These are phyloP conservation scores for Rhizoglyphus robini DNA, from an alignment of 1,140 invertebrate species.

Conservation along the genomic window DNA sequence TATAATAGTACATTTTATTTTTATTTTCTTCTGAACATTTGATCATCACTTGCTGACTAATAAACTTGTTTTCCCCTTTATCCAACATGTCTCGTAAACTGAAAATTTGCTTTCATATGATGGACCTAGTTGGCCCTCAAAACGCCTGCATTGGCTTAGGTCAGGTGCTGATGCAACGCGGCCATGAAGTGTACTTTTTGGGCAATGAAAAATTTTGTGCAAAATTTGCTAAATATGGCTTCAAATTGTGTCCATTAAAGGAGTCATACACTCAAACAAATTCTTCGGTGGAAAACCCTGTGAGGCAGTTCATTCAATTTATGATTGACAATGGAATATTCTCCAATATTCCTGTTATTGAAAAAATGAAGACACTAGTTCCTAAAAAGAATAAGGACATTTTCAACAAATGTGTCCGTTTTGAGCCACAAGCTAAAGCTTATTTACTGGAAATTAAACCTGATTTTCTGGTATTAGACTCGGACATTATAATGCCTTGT, in stretches of 20 bases:
- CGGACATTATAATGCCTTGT: constrained; percentile 6
- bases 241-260: neutral
- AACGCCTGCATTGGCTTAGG: neutral
- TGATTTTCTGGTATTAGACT: neutral
- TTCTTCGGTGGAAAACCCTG: neutral
- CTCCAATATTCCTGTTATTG: neutral
- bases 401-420: neutral
- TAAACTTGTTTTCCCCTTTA: too few relatives aligned
- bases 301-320: neutral
- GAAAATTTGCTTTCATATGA: constrained; percentile 1
- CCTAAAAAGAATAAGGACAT: neutral
- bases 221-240: neutral
- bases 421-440: neutral
- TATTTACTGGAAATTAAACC: neutral
- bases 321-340: constrained; percentile 5
- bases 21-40: too few relatives aligned
- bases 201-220: constrained; percentile 9
- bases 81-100: neutral
- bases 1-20: too few relatives aligned
- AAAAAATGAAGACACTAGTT: neutral
- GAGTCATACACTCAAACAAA: neutral
- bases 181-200: neutral
- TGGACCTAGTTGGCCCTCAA: neutral
- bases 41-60: too few relatives aligned
- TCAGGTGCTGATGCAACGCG: neutral